Base-by-base conservation (phyloP, 2,797 vertebrate species). In the Peromyscus nudipes region DNA sequence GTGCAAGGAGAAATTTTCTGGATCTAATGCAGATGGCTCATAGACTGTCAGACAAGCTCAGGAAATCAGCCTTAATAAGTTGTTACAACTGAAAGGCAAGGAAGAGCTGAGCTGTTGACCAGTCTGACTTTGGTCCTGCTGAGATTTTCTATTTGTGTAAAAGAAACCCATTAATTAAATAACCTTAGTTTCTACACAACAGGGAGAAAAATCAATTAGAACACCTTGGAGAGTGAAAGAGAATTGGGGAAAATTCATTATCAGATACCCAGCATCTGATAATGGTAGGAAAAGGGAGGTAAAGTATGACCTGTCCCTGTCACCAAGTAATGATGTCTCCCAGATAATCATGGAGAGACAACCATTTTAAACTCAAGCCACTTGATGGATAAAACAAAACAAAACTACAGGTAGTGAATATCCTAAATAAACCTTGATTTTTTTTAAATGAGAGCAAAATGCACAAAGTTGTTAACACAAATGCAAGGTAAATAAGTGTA, bases 81-180 rank as follows among this genome's bases (percentile, higher is more conserved):
- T 91, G 31, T 75, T 91, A 79, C 0, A 76, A n/a, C 64, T 73
- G 60, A 75, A 25, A 94, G 89, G 75, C 69, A 62, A 52, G 46
- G 65, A 95, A 40, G 57, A 23, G 34, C 79, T 81, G 65, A 96
- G 81, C 43, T 46, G 12, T 90, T 97, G 97, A 85, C 80, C 76
- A 94, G 69, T 85, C 87, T 96, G 95, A 97, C 76, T 95, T 95
- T 87, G 91, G 71, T 94, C 95, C 81, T 97, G 95, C 93, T 96
- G 96, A 93, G 94, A 90, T 96, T 97, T 97, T 97, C 82, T 96
- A 89, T 96, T 96, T 97, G 92, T 94, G 71, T 95, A 88, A 97
- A 95, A 94, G 88, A 96, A 94, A 65, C 49, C 37, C 76, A 93
- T 98, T 98, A 97, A 92, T 98, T 92, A 98, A 96, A 95, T 80